Conservation (phyloP, 2,888 invertebrate genomes). For the Elegia similella region DNA sequence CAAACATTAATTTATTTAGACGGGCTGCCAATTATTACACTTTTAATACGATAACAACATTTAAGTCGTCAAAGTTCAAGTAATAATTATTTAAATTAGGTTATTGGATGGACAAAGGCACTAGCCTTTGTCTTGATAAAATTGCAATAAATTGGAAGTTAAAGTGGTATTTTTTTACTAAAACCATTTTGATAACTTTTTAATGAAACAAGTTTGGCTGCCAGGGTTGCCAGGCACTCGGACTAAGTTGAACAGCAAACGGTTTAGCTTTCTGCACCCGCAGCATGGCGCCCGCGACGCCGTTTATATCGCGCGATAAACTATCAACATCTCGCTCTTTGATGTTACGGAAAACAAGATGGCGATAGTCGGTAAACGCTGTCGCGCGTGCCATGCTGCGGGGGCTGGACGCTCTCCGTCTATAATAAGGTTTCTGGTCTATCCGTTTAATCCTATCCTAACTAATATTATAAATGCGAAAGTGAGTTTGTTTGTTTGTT, state of each 20-base stretch:
- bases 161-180: conserved; percentile 4
- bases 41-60: neutral
- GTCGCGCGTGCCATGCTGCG: no score
- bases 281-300: no score
- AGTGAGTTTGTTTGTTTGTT: no score
- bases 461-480: no score
- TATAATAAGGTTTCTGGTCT: neutral
- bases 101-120: neutral
- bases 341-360: no score
- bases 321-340: no score
- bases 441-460: no score
- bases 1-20: neutral
- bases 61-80: neutral
- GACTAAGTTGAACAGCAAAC: neutral
- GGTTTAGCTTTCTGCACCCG: neutral
- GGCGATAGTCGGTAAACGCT: no score
- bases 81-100: neutral
- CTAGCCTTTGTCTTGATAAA: neutral
- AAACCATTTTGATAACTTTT: conserved; percentile 7
- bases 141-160: conserved; percentile 4
- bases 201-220: conserved; percentile 4
- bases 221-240: neutral
- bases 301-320: no score
- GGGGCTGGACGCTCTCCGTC: neutral
- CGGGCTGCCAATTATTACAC: neutral